These are phyloP conservation scores for Amphiprion ocellaris DNA, from an alignment of 2,113 vertebrate genomes.

Conservation along the genomic window DNA sequence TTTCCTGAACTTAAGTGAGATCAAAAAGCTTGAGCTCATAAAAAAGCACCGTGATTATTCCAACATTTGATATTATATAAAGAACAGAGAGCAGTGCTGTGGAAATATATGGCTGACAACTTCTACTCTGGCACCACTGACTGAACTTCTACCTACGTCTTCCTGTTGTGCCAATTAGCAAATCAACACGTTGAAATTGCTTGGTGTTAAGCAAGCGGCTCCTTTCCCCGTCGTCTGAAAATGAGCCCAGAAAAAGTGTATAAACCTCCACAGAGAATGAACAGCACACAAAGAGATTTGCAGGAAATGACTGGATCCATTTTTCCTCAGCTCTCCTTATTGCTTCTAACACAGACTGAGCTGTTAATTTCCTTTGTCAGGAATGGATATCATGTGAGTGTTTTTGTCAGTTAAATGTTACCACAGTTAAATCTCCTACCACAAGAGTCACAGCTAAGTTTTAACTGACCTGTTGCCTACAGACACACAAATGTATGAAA, in stretches of 20 bases:
- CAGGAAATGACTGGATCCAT: not conserved
- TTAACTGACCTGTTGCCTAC: no score
- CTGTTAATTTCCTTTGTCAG: slow-evolving; percentile 10
- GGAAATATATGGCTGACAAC: slow-evolving; percentile 17
- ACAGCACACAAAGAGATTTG: not conserved
- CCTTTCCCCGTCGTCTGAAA: not conserved
- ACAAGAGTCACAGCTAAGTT: no score
- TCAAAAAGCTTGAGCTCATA: not conserved
- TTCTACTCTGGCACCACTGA: not conserved
- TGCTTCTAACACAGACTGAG: not conserved
- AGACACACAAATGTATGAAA: no score
- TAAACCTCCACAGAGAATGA: slow-evolving; percentile 10
- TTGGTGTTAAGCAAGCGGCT: not conserved
- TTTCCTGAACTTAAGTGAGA: not conserved
- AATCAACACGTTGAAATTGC: slow-evolving; percentile 30
- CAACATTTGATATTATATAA: not conserved
- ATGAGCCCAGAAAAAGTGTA: not conserved
- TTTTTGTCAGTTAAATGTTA: not conserved
- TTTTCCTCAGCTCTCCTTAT: slow-evolving; percentile 2
- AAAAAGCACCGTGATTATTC: not conserved
- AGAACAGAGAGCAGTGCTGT: not conserved
- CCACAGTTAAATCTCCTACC: no score
- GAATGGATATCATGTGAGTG: not conserved
- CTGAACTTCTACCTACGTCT: not conserved
- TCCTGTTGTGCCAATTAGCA: slow-evolving; percentile 28